Evolutionary conservation across 2,797 vertebrate genomes (phyloP).

Genomic region (Lithobates pipiens): DNA sequence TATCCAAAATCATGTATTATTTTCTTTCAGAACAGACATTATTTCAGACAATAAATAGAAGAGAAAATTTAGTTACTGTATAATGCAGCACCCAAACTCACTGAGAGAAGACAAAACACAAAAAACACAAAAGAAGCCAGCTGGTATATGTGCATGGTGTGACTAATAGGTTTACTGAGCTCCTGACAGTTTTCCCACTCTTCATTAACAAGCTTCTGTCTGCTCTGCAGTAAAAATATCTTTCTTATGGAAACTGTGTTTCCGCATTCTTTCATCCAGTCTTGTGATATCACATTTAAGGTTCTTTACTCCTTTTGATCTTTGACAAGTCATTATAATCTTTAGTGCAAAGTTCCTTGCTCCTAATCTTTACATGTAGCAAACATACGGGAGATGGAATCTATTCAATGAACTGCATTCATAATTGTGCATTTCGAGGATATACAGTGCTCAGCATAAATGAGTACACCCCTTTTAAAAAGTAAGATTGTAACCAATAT

Average conservation of each 20-base stretch:
- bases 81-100: neutral
- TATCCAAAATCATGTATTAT: too few relatives aligned
- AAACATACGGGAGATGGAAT: neutral
- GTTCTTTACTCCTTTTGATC: slow-evolving; percentile 12
- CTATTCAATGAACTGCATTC: neutral
- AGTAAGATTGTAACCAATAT: too few relatives aligned
- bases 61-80: neutral
- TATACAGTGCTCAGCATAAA: too few relatives aligned
- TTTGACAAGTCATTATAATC: neutral
- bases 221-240: slow-evolving; percentile 1
- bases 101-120: neutral
- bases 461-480: too few relatives aligned
- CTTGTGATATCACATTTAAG: slow-evolving; percentile 2
- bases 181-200: neutral
- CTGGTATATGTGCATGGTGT: neutral
- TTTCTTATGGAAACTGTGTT: neutral
- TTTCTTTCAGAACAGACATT: too few relatives aligned
- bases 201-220: slow-evolving; percentile 13
- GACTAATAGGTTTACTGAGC: slow-evolving; percentile 1
- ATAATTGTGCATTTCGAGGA: too few relatives aligned
- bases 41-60: too few relatives aligned
- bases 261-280: neutral
- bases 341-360: neutral
- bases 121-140: neutral
- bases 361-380: neutral